Percentiles rank a stretch among this genome's conserved stretches.
phyloP scores from a whole-genome alignment of 2,113 vertebrate species.

The Malaclemys terrapin region DNA sequence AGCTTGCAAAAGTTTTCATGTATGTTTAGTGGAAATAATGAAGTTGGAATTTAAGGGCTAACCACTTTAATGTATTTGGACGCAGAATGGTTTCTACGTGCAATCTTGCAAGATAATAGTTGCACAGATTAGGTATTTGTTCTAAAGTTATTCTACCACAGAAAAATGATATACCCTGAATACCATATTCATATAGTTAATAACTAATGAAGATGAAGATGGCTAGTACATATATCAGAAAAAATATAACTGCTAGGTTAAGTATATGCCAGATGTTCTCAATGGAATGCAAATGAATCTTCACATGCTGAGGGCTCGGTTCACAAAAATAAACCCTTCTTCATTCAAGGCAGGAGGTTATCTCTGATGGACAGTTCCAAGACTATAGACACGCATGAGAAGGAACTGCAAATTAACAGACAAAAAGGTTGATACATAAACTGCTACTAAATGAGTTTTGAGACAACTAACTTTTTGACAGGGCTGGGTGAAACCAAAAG shows the following conservation, averaged over 20 bases:
- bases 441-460: conserved; percentile 44
- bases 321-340: conserved; percentile 14
- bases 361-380: conserved; percentile 50
- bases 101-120: conserved; percentile 7
- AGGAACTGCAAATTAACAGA: conserved; percentile 33
- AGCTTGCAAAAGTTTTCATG: background rate
- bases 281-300: conserved; percentile 21
- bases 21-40: background rate
- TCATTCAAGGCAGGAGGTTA: conserved; percentile 40
- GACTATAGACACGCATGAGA: conserved; percentile 38
- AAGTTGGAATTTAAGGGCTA: background rate
- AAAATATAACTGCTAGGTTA: background rate
- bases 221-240: conserved; percentile 34
- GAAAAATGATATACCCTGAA: conserved; percentile 17
- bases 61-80: background rate
- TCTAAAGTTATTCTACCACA: conserved; percentile 12
- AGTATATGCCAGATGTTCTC: background rate
- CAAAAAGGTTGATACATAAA: conserved; percentile 48
- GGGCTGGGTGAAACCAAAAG: conserved; percentile 32
- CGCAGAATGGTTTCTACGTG: background rate
- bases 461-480: conserved; percentile 40
- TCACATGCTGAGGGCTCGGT: conserved; percentile 10
- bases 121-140: conserved; percentile 40
- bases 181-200: conserved; percentile 1
- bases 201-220: conserved; percentile 42